These are phyloP conservation scores for Poicephalus gulielmi DNA, from an alignment of 2,113 vertebrate species.

Conservation along the genomic window DNA sequence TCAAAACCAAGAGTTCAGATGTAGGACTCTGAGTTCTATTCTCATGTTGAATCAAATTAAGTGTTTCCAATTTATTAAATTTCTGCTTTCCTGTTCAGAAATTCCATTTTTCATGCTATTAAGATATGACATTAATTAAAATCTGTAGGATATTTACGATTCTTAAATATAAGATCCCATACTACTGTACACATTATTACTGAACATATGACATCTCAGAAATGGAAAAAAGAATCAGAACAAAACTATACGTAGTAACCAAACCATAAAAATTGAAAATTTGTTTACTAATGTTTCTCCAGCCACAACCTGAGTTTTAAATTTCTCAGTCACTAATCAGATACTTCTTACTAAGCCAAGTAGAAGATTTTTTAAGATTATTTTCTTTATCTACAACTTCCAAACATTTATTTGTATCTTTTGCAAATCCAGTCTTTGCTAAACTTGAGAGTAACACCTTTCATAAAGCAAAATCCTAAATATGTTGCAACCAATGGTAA, in stretches of 20 bases:
- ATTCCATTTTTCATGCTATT: background rate
- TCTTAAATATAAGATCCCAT: background rate
- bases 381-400: background rate
- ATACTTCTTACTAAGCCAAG: background rate
- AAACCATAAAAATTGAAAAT: background rate
- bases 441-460: background rate
- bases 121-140: background rate
- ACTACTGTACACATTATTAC: background rate
- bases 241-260: background rate
- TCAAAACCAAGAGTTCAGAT: background rate
- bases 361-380: background rate
- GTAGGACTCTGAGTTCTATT: background rate
- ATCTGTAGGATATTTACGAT: background rate
- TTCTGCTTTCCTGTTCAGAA: background rate
- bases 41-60: background rate
- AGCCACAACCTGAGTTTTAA: background rate
- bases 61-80: background rate
- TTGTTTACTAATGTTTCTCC: background rate
- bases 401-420: background rate
- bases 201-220: background rate
- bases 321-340: background rate
- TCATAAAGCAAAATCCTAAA: background rate
- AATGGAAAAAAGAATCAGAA: background rate
- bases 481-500: background rate
- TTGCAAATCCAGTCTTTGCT: background rate